Percentiles rank a stretch among this genome's conserved stretches.
phyloP scores from a whole-genome alignment of 2,113 vertebrate species.

The Phylloscopus whistleri region DNA sequence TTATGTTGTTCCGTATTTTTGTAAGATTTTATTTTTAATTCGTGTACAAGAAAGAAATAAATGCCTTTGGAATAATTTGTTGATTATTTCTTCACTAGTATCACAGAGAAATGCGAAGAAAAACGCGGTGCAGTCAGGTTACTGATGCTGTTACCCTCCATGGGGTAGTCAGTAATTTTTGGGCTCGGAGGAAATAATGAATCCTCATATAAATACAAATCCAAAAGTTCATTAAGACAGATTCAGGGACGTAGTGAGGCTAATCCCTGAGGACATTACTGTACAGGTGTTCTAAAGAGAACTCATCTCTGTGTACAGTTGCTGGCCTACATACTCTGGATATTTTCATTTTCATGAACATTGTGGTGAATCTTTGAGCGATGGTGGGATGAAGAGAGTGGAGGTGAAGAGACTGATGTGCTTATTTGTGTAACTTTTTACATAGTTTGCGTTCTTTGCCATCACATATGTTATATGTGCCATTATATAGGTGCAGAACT shows the following conservation, averaged over 20 bases:
- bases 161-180: not conserved
- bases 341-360: not conserved
- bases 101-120: not conserved
- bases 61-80: not conserved
- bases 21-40: not conserved
- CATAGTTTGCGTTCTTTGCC: rapidly evolving
- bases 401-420: not conserved
- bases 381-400: not conserved
- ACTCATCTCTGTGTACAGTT: not conserved
- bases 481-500: not conserved
- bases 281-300: not conserved
- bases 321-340: not conserved
- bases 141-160: not conserved
- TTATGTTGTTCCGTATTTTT: not conserved
- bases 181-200: not conserved
- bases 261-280: not conserved
- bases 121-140: not conserved
- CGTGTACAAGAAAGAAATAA: not conserved
- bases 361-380: not conserved
- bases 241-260: not conserved
- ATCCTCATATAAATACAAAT: not conserved
- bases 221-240: not conserved
- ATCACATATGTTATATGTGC: not conserved
- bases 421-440: not conserved
- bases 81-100: not conserved